Conservation (phyloP, 2,797 vertebrate species). For the Tachyglossus aculeatus region DNA sequence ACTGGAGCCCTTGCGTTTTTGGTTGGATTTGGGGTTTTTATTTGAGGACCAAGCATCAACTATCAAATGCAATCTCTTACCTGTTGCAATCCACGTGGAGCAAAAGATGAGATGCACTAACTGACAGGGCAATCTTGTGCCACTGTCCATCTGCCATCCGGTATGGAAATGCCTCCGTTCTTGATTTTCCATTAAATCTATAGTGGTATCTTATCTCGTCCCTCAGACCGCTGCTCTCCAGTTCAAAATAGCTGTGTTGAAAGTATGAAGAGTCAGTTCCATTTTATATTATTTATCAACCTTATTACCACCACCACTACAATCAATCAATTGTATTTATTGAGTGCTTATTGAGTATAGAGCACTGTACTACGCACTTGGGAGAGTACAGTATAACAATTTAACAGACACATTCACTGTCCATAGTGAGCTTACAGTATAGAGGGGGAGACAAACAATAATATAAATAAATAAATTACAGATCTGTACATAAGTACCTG, state of each 20-base stretch:
- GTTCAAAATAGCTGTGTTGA: slow-evolving; percentile 87
- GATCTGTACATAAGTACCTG: no score
- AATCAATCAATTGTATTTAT: no score
- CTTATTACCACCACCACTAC: neutral
- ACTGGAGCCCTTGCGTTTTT: slow-evolving; percentile 20
- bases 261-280: slow-evolving; percentile 37
- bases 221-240: slow-evolving; percentile 92
- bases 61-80: slow-evolving; percentile 67
- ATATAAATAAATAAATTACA: no score
- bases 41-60: slow-evolving; percentile 16
- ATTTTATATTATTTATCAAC: neutral
- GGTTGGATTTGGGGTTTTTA: neutral
- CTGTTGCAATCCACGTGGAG: slow-evolving; percentile 94
- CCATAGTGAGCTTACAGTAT: no score
- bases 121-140: slow-evolving; percentile 88
- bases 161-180: slow-evolving; percentile 90
- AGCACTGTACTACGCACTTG: no score
- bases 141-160: slow-evolving; percentile 92
- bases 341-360: no score
- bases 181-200: slow-evolving; percentile 83
- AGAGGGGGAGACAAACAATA: no score
- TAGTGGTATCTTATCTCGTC: slow-evolving; percentile 94
- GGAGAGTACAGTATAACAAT: no score
- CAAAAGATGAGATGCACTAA: slow-evolving; percentile 88
- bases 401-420: no score